Conservation (phyloP, 2,113 vertebrate genomes). For the Carassius gibelio region DNA sequence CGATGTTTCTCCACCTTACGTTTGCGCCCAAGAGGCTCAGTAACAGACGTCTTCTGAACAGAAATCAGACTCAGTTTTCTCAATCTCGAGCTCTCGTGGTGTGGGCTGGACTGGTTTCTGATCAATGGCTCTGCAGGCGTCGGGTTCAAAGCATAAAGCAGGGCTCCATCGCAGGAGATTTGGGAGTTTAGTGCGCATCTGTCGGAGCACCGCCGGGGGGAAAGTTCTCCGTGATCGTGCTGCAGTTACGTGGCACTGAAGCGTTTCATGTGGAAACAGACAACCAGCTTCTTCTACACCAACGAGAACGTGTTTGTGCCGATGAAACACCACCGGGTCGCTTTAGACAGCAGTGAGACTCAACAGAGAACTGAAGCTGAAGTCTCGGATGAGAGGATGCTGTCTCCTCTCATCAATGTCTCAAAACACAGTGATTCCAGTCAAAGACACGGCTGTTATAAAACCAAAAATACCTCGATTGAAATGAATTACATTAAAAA, state of each 20-base stretch:
- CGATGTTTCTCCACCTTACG: no score
- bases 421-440: neutral
- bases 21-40: neutral
- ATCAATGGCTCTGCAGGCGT: slow-evolving; percentile 23
- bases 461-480: neutral
- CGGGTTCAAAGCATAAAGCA: neutral
- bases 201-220: neutral
- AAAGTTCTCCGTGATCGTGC: neutral
- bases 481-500: no score
- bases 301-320: neutral
- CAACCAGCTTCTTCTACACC: neutral
- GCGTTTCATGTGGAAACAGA: slow-evolving; percentile 6
- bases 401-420: neutral
- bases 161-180: neutral
- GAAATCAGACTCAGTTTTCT: no score
- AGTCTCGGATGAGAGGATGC: neutral
- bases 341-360: neutral
- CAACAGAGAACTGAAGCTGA: neutral
- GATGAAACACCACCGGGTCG: neutral
- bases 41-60: neutral
- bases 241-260: neutral
- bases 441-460: neutral
- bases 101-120: neutral
- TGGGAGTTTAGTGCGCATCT: neutral
- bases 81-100: neutral